phyloP scores from a whole-genome alignment of 2,888 invertebrate genomes.

The Atherix ibis region DNA sequence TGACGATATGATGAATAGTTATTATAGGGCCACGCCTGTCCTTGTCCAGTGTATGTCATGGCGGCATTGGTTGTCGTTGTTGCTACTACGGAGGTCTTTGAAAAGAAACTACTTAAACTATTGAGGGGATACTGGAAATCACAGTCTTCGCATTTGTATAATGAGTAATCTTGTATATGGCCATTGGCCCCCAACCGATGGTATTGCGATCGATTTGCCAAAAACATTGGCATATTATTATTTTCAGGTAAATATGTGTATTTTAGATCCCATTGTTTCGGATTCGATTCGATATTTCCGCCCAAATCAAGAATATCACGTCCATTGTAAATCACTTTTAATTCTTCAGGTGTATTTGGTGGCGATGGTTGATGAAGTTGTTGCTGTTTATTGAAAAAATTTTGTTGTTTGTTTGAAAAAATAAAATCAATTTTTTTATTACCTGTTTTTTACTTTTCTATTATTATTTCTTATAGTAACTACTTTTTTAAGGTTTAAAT shows the following conservation, averaged over 20 bases:
- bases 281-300: slow-evolving; percentile 34
- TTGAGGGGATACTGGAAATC: slow-evolving; percentile 33
- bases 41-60: slow-evolving; percentile 9
- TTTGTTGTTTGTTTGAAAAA: neutral
- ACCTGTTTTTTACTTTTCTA: no score
- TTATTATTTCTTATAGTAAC: no score
- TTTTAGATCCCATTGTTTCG: slow-evolving; percentile 38
- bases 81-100: slow-evolving; percentile 15
- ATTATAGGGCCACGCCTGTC: neutral
- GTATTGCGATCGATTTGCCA: slow-evolving; percentile 45
- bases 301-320: slow-evolving; percentile 44
- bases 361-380: slow-evolving; percentile 22
- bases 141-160: slow-evolving; percentile 37
- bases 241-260: slow-evolving; percentile 39
- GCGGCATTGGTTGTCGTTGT: slow-evolving; percentile 10
- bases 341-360: slow-evolving; percentile 13
- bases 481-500: no score
- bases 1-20: neutral
- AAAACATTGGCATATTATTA: slow-evolving; percentile 41
- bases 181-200: slow-evolving; percentile 41
- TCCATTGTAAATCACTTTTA: slow-evolving; percentile 36
- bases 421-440: neutral
- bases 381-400: slow-evolving; percentile 1
- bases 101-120: slow-evolving; percentile 14
- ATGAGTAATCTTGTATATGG: slow-evolving; percentile 41